Conservation (phyloP, 2,113 vertebrate species). For the Agapornis roseicollis region DNA sequence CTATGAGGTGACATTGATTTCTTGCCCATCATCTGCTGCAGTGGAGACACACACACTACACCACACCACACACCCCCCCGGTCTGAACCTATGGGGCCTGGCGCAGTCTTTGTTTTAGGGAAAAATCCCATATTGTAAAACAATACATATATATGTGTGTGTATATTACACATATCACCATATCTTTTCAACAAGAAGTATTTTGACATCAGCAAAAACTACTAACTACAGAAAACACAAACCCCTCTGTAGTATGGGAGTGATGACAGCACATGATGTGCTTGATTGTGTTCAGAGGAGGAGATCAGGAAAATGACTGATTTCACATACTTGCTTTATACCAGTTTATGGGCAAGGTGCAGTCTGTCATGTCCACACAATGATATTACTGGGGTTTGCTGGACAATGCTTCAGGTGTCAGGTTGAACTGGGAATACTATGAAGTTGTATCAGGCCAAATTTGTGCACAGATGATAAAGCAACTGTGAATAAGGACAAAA, state of each 20-base stretch:
- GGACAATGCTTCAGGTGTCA: background rate
- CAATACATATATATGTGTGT: background rate
- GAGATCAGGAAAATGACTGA: background rate
- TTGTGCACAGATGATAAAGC: background rate
- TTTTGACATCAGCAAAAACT: background rate
- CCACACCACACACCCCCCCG: too few relatives aligned
- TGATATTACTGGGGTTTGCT: background rate
- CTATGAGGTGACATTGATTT: background rate
- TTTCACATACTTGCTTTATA: background rate
- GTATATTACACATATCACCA: background rate
- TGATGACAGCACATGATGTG: background rate
- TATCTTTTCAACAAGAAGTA: background rate
- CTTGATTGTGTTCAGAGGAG: fast-evolving
- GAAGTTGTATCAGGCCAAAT: background rate
- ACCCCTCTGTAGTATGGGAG: background rate
- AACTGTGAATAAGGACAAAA: background rate
- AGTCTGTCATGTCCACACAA: background rate
- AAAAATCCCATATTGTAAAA: background rate
- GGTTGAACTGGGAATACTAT: background rate
- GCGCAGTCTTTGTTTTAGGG: background rate
- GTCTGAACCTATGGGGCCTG: background rate
- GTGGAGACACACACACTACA: too few relatives aligned
- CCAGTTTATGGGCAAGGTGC: background rate
- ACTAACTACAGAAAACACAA: background rate
- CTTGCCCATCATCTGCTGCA: background rate